Evolutionary conservation across 1,140 invertebrate species (phyloP).

Genomic region (Pseudomyrmex pallidus): DNA sequence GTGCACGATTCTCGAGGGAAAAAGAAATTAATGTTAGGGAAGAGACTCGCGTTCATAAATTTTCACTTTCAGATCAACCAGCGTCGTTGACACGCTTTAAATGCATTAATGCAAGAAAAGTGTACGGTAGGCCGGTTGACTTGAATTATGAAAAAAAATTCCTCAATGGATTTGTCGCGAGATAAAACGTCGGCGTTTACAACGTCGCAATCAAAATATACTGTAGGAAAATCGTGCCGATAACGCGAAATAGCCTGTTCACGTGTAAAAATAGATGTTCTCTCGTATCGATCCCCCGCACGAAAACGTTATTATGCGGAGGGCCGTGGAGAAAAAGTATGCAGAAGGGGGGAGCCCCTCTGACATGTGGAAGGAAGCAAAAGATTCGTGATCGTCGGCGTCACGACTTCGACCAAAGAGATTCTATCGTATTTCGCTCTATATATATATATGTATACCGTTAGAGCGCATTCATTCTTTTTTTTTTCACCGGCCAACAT

Average conservation of each 20-base stretch:
- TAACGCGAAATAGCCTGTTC: constrained; percentile 53
- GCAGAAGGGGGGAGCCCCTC: constrained; percentile 11
- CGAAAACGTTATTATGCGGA: constrained; percentile 60
- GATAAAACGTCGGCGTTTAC: constrained; percentile 30
- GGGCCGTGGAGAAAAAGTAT: constrained; percentile 64
- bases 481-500: constrained; percentile 62
- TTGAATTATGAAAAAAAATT: constrained; percentile 37
- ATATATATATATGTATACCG: constrained; percentile 60
- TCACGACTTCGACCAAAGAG: constrained; percentile 69
- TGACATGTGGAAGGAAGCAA: constrained; percentile 63
- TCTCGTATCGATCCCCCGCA: constrained; percentile 34
- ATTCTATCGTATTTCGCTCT: constrained; percentile 81
- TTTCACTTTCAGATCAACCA: neutral
- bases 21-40: constrained; percentile 1
- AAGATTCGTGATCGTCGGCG: constrained; percentile 81
- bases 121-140: neutral
- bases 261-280: constrained; percentile 61
- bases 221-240: constrained; percentile 31
- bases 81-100: constrained; percentile 4
- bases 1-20: neutral
- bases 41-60: constrained; percentile 8
- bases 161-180: constrained; percentile 45
- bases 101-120: constrained; percentile 26
- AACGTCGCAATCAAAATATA: constrained; percentile 34
- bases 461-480: constrained; percentile 71